These are phyloP conservation scores for Planococcus citri DNA, from an alignment of 1,140 invertebrate genomes.

Conservation along the genomic window DNA sequence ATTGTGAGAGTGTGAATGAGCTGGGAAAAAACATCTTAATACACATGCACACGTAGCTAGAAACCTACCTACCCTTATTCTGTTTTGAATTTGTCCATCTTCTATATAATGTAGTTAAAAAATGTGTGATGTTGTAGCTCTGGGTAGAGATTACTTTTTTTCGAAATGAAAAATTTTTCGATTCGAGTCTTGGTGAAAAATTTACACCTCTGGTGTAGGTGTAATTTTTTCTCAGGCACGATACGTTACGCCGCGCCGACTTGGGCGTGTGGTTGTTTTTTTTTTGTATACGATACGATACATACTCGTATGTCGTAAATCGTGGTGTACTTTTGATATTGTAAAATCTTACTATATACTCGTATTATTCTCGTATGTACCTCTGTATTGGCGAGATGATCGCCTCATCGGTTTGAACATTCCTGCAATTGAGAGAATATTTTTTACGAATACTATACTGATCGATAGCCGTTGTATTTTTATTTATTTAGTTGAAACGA, in stretches of 20 bases:
- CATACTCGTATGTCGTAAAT: no score
- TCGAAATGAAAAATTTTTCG: no score
- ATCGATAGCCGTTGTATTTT: not conserved
- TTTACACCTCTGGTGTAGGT: no score
- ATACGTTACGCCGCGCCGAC: no score
- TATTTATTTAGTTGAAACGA: not conserved
- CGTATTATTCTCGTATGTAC: not conserved
- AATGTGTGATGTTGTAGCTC: no score
- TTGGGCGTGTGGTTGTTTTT: no score
- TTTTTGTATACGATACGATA: no score
- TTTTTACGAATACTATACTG: not conserved
- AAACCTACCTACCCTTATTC: not conserved
- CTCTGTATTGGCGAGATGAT: not conserved
- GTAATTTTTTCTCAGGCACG: no score
- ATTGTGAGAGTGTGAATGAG: not conserved
- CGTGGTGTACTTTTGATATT: no score
- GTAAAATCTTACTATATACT: not conserved
- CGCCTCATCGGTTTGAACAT: conserved; percentile 1
- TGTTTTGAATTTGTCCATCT: not conserved
- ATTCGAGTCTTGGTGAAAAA: no score
- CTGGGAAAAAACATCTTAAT: not conserved
- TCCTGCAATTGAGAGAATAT: not conserved
- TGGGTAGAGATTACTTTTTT: no score
- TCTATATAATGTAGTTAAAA: no score
- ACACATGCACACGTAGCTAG: not conserved